Conservation (phyloP, 1,140 invertebrate species). For the Drosophila nasuta region DNA sequence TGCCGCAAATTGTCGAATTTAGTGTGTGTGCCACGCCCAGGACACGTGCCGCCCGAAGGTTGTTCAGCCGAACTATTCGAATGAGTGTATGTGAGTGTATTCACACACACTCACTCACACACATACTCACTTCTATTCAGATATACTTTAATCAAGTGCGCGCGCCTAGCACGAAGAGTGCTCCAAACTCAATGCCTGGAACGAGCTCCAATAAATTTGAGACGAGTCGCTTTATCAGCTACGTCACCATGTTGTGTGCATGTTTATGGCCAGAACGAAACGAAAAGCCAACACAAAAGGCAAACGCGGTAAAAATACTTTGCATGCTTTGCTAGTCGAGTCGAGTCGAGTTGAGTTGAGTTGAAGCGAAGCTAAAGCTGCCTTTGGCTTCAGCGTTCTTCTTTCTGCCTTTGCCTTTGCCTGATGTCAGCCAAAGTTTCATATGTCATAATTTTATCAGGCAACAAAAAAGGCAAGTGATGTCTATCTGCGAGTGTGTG, state of each 20-base stretch:
- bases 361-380: constrained; percentile 4
- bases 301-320: constrained; percentile 57
- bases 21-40: constrained; percentile 11
- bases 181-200: constrained; percentile 37
- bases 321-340: constrained; percentile 48
- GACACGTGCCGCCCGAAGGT: constrained; percentile 32
- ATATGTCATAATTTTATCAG: constrained; percentile 83
- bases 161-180: constrained; percentile 51
- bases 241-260: constrained; percentile 68
- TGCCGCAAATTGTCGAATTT: constrained; percentile 52
- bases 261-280: constrained; percentile 73
- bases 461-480: constrained; percentile 68
- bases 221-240: constrained; percentile 69
- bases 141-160: constrained; percentile 50
- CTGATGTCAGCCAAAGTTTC: constrained; percentile 79
- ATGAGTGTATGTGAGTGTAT: constrained; percentile 1
- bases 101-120: not conserved
- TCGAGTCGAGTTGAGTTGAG: too few species aligned
- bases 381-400: constrained; percentile 31
- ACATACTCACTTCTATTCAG: constrained; percentile 5
- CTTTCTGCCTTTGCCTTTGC: constrained; percentile 37
- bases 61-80: not conserved
- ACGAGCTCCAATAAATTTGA: constrained; percentile 65
- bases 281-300: constrained; percentile 50
- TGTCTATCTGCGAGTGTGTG: constrained; percentile 30